Evolutionary conservation across 2,113 vertebrate species (phyloP), one percentile per base, ranked within the genome.

Genomic region (Irena cyanogastra): DNA sequence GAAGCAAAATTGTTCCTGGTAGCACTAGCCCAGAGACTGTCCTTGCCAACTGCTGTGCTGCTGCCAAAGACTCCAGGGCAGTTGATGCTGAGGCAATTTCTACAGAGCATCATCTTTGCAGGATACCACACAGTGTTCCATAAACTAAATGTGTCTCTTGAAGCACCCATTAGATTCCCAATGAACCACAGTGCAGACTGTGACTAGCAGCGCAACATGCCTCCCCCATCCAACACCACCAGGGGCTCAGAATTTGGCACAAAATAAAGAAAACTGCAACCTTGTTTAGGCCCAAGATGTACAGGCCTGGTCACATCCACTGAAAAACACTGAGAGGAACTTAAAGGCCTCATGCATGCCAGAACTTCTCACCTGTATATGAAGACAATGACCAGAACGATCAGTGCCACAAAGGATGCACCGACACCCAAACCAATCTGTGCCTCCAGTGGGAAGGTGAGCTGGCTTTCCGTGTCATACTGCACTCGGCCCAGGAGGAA

Each of bases 351-450:
- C 45, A 13, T 1, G 33, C 33, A 56, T 9, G 24, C 37, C 71
- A 52, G 42, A 42, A n/a, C 18, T 33, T 89, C 97, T 71, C 76
- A 99, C 99, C 99, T 99, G 98, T 99, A 99, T 90, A 99, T 99
- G 85, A 99, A 98, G 91, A 99, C 99, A 0, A 99, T 99, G 97
- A 99, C 98, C 93, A 99, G 97, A 69, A 99, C 99, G 13, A 99
- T 98, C 90, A 99, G 97, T 11, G 98, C 99, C 50, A 99, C 98
- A 5, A 99, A 98, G 39, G 99, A 99, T 2, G 99, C 98, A 56
- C 99, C 99, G 0, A 99, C 99, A 13, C 99, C 99, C 44, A 99
- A 96, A 82, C 99, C 99, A 47, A 99, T 98, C 97, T 99, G 99
- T 92, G 99, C 99, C 91, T 99, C 99, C 96, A 99, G 82, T 0